phyloP scores from a whole-genome alignment of 1,140 invertebrate genomes.

The Hycleus phaleratus region DNA sequence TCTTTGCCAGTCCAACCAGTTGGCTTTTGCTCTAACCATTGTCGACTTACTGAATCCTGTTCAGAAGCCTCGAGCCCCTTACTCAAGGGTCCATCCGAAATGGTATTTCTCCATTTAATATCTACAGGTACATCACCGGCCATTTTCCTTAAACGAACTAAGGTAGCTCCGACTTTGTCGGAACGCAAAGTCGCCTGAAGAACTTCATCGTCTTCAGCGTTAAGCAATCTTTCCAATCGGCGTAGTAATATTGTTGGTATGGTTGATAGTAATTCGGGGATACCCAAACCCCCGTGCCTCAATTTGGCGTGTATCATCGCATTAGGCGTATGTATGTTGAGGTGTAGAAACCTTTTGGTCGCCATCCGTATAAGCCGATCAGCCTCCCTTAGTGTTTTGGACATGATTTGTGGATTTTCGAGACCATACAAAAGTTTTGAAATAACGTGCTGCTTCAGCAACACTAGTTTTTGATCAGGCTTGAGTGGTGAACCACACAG shows the following conservation, averaged over 20 bases:
- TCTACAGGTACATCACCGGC: no score
- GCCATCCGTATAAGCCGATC: slow-evolving; percentile 16
- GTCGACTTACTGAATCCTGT: not conserved
- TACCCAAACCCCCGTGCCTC: slow-evolving; percentile 25
- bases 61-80: no score
- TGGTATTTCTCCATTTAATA: no score
- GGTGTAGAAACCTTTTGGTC: slow-evolving; percentile 16
- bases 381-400: slow-evolving; percentile 1
- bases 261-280: not conserved
- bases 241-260: slow-evolving; percentile 5
- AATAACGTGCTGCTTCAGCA: slow-evolving; percentile 15
- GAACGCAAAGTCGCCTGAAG: no score
- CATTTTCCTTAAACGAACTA: no score
- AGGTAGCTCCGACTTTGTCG: no score
- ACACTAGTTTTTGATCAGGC: slow-evolving; percentile 27
- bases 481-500: slow-evolving; percentile 28
- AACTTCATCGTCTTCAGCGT: no score
- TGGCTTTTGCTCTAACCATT: slow-evolving; percentile 9
- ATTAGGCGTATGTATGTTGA: slow-evolving; percentile 13
- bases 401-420: slow-evolving; percentile 17
- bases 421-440: slow-evolving; percentile 18
- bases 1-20: slow-evolving; percentile 4
- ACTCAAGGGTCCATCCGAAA: no score
- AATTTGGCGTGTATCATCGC: slow-evolving; percentile 16
- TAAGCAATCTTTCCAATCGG: no score